Percentiles rank a stretch among this genome's conserved stretches.
Conservation (phyloP, 2,888 invertebrate species). For the Ochlodes sylvanus region DNA sequence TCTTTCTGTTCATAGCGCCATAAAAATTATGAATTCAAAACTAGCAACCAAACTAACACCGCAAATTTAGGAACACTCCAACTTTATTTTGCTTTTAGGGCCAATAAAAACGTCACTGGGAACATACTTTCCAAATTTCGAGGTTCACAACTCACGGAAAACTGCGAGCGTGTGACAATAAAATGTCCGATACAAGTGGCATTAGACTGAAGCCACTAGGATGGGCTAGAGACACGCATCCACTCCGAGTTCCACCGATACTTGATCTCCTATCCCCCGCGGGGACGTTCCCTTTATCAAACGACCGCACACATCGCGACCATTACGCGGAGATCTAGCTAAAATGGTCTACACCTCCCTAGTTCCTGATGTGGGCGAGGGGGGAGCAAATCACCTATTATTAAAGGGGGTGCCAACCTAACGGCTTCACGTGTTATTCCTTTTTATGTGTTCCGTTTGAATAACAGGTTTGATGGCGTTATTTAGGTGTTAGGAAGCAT, state of each 20-base stretch:
- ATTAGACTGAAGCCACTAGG: conserved; percentile 69
- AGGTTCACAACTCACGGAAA: conserved; percentile 70
- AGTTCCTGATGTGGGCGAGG: conserved; percentile 55
- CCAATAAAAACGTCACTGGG: conserved; percentile 76
- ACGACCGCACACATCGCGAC: conserved; percentile 33
- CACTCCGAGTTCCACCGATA: conserved; percentile 43
- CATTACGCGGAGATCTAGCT: conserved; percentile 53
- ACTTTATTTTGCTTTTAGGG: conserved; percentile 72
- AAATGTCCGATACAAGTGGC: conserved; percentile 81
- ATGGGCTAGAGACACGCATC: conserved; percentile 77
- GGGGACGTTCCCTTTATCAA: conserved; percentile 28
- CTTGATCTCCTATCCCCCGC: conserved; percentile 41
- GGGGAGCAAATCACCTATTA: conserved; percentile 77
- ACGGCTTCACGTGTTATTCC: conserved; percentile 77
- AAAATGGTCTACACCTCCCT: conserved; percentile 52
- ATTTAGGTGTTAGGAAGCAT: conserved; percentile 69
- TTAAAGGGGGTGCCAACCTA: conserved; percentile 81
- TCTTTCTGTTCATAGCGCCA: conserved; percentile 13
- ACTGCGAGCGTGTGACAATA: conserved; percentile 77
- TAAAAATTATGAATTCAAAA: conserved; percentile 37
- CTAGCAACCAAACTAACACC: conserved; percentile 60
- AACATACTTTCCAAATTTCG: conserved; percentile 72
- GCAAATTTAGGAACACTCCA: conserved; percentile 72
- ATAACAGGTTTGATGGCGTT: conserved; percentile 67
- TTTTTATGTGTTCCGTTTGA: conserved; percentile 79